Base-by-base conservation (phyloP, 1,140 invertebrate species). In the Bombus picipes region DNA sequence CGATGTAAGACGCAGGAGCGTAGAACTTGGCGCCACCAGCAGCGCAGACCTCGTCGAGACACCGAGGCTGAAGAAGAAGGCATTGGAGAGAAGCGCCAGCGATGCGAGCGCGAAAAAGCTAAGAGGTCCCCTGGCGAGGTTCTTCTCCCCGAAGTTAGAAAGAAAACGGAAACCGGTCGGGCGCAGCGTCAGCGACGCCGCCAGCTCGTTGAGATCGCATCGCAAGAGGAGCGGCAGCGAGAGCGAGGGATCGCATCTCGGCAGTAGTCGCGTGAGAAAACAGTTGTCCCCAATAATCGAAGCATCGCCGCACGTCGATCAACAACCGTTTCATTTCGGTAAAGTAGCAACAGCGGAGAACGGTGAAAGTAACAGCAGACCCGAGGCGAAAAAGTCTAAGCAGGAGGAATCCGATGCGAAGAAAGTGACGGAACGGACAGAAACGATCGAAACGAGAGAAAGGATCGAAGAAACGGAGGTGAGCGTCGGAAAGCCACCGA, bases 231-330 rank as follows among this genome's bases (percentile, higher is more conserved):
- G 93, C 87, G 93, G 92, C 41, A 95, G 93, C 86, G 95, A 95
- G 59, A 94, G 92, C 78, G 95, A 96, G 80, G 91, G 90, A 37
- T 94, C 92, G 3, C 92, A 93, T 34, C 77, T 93, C 28, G 91
- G 90, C 66, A 86, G 78, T 12, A 70, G 83, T 18, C 89, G 93
- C 3, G 93, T 92, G 83, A 97, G 96, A 92, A 96, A 96, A 79
- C 97, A 97, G 90, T 89, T 98, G n/a, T 97, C 97, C 32, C 97
- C 97, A 0, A 98, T 98, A 82, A 97, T 97, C 76, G 97, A 98
- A 94, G 93, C 94, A 93, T 96, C 95, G 94, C 96, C 92, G 95
- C 96, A 89, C 92, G 96, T 91, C 34, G 92, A 94, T 77, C 92
- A 93, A 66, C 97, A 97, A 90, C 97, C 97, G 86, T 97, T 97